Conservation (phyloP, 2,113 vertebrate genomes). For the Plecturocebus donacophilus region DNA sequence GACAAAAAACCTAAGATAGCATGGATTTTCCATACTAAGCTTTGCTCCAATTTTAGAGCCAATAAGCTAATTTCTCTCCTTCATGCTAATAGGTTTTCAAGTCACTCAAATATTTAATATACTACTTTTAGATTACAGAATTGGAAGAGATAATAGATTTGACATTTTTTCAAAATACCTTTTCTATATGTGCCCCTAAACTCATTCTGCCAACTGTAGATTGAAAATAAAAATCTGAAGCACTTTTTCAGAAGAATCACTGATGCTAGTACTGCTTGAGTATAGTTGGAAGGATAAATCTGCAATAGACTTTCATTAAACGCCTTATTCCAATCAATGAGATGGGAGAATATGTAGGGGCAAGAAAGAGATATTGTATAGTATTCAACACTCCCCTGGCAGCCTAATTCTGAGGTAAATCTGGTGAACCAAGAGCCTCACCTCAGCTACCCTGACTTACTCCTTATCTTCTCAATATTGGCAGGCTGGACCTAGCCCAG, state of each 20-base stretch:
- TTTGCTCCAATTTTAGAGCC: background rate
- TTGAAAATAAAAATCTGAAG: background rate
- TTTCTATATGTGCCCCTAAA: background rate
- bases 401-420: background rate
- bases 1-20: background rate
- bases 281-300: background rate
- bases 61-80: background rate
- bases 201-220: background rate
- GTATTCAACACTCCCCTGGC: background rate
- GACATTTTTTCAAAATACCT: background rate
- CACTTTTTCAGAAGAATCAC: background rate
- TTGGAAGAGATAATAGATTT: background rate
- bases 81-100: background rate
- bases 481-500: rapidly evolving
- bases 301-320: background rate
- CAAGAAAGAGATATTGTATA: no score
- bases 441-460: background rate
- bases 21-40: background rate
- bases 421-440: background rate
- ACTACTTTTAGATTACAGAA: background rate
- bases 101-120: background rate
- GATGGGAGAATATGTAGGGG: background rate
- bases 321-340: background rate
- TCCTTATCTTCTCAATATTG: background rate
- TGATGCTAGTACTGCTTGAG: background rate